These are phyloP conservation scores for Remorina albescens DNA, from an alignment of 2,797 vertebrate species.

Conservation along the genomic window DNA sequence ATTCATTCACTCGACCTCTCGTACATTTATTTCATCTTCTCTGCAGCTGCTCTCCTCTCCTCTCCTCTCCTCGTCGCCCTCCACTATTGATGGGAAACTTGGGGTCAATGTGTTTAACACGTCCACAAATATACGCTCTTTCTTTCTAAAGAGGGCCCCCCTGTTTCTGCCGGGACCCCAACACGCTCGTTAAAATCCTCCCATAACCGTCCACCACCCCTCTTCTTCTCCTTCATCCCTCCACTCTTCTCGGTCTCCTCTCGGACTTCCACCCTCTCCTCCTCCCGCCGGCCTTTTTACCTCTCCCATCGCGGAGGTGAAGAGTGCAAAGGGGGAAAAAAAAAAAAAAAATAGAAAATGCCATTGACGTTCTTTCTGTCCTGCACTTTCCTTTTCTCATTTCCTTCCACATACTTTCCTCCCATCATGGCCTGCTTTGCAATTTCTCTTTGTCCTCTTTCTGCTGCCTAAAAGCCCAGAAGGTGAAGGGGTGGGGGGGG, in stretches of 20 bases:
- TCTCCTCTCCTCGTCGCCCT: conserved; percentile 5
- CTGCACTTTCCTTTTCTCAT: conserved; percentile 67
- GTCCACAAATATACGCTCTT: conserved; percentile 40
- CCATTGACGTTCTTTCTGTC: conserved; percentile 40
- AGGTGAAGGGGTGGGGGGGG: too few species aligned
- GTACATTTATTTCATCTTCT: conserved; percentile 25
- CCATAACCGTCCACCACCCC: conserved; percentile 24
- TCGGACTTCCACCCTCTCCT: not conserved
- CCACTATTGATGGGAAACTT: conserved; percentile 42
- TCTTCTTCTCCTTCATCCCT: not conserved
- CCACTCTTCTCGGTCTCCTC: not conserved
- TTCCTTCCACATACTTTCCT: conserved; percentile 71
- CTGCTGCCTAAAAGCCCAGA: conserved; percentile 19
- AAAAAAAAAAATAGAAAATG: too few species aligned
- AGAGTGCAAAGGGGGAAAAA: conserved; percentile 54
- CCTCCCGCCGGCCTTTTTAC: conserved; percentile 40
- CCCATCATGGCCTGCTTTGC: conserved; percentile 30
- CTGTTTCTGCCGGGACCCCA: conserved; percentile 59
- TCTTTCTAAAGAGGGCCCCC: conserved; percentile 51
- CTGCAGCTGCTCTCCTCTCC: not conserved
- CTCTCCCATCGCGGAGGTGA: conserved; percentile 48
- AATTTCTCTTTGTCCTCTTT: conserved; percentile 43
- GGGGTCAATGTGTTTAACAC: conserved; percentile 64
- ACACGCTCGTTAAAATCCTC: conserved; percentile 73
- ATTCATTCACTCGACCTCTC: conserved; percentile 33